Evolutionary conservation across 2,888 invertebrate genomes (phyloP), one percentile per base, ranked within the genome.

Genomic region (Itoplectis maculator): DNA sequence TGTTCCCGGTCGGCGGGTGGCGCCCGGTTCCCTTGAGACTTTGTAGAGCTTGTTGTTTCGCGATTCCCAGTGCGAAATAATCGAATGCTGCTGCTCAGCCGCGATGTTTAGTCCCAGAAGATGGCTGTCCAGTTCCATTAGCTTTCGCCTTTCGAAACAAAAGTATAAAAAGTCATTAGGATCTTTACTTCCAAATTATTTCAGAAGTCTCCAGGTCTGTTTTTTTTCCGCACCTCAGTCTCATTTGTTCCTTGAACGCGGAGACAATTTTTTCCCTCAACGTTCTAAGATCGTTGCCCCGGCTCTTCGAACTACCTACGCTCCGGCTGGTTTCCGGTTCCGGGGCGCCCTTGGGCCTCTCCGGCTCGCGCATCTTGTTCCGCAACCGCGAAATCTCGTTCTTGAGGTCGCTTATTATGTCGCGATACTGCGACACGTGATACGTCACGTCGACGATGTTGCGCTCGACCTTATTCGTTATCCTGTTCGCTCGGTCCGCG

Each of bases 171-270:
- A 29, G 5, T 29, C 29, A 29, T 29, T 3, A 29, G 2, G 5
- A 29, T 29, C 5, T 29, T 29, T 29, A 29, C 29, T 29, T n/a
- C n/a, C n/a, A n/a, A n/a, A n/a, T n/a, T n/a, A n/a, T n/a, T n/a
- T n/a, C n/a, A n/a, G n/a, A n/a, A n/a, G n/a, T n/a, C n/a, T n/a
- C n/a, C n/a, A n/a, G n/a, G n/a, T n/a, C n/a, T n/a, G n/a, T n/a
- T 54, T 47, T 61, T 47, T 54, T 42, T 11, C 15, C 6, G 35
- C 88, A 94, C 87, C 98, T 94, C 45, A 98, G 93, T 84, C 97
- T 96, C 98, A 98, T 98, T 93, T 98, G 98, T 86, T 97, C 98
- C 90, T 97, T 97, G 92, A 98, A 98, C 0, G 97, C 97, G 0
- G 96, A 95, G 4, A 98, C 96, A 59, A 98, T 97, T 87, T 98